Evolutionary conservation across 2,113 vertebrate species (phyloP), one percentile per base, ranked within the genome.

Genomic region (Siphamia tubifer): DNA sequence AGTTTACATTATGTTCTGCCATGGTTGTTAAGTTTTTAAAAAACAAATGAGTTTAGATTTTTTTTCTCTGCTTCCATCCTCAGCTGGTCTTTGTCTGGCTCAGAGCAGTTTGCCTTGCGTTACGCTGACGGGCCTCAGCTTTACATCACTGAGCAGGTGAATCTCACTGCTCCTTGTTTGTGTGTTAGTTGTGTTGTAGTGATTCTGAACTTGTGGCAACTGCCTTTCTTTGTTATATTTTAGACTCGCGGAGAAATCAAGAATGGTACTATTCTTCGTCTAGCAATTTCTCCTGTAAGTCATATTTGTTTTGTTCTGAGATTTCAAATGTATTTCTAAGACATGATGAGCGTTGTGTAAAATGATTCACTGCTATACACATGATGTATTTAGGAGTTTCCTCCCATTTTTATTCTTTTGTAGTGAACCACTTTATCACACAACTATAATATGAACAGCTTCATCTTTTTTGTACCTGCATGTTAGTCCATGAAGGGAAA

Each of bases 231-330:
- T 38, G 2, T 79, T 55, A 2, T 77, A 62, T 93, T 94, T 34
- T 72, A 99, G 98, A 98, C 93, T 52, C 98, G 98, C n/a, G 89
- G 92, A 32, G 98, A 99, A 63, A 98, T 99, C 62, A 99, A 98
- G 90, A 99, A 98, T 13, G 98, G 98, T 66, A 98, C 96, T 19
- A 99, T 99, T 79, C 93, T 99, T 24, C 96, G 96, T 61, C 90
- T 99, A 89, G 96, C 97, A 20, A 90, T 98, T 65, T 98, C 98
- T 38, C 98, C 97, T 15, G 97, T 99, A 91, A 86, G 93, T 74
- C n/a, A 11, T 9, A 8, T 47, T 49, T 38, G 3, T 56, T 62
- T 20, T 31, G 30, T 0, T 9, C 24, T 42, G 1, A n/a, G n/a
- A n/a, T n/a, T n/a, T n/a, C n/a, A n/a, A n/a, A n/a, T n/a, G n/a